Base-by-base conservation (phyloP, 2,797 vertebrate species). In the Chrosomus eos region DNA sequence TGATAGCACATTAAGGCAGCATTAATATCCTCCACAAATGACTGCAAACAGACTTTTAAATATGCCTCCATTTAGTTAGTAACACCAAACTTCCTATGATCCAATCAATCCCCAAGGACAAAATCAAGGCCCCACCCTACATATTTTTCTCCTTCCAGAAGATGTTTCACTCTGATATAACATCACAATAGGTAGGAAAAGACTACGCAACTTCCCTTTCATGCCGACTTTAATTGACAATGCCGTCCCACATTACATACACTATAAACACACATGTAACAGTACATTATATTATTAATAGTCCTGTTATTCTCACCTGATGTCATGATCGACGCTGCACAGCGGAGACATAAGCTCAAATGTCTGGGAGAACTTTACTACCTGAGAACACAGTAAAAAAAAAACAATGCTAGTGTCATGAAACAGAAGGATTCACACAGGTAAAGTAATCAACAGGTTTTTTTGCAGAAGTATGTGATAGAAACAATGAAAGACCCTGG, bases 361-460 rank as follows among this genome's bases (percentile, higher is more conserved):
- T 3, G 98, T 99, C 91, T 98, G 99, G 55, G 98, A 99, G 93
- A 99, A 99, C 93, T 99, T 99, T 92, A 99, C 98, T 90, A 99
- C 98, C 98, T 99, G 93, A 78, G 16, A 76, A 60, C 45, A 77
- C n/a, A 53, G 53, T 19, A 21, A 45, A 45, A 11, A 43, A 45
- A 45, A 5, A 14, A 45, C 11, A 43, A 43, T 14, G 43, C 31
- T 33, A 33, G 31, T 33, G 31, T 33, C 31, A 33, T 33, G 31
- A 33, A 31, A 31, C 31, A 31, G 31, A 33, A 1, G 31, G 31
- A 33, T 33, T 33, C 3, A 33, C 31, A 33, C 1, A 33, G 31
- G 31, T 33, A 33, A 33, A 33, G 31, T 33, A 33, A 33, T 33
- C 31, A 33, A 33, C 31, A 33, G 31, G 31, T 33, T 33, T 33